phyloP scores from a whole-genome alignment of 2,797 vertebrate genomes.

The Agapornis canus region DNA sequence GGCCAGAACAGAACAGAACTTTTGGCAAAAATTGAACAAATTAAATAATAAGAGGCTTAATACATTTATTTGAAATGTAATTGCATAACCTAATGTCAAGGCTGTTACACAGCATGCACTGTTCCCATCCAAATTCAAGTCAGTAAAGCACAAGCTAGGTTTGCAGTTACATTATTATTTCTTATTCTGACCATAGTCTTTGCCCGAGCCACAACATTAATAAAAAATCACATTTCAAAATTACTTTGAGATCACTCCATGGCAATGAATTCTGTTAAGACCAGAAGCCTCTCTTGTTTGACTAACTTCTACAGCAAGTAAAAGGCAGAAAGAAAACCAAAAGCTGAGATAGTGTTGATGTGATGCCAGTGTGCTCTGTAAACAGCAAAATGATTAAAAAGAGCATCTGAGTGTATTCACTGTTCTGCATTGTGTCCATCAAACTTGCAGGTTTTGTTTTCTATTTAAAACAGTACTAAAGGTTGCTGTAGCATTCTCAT shows the following conservation, averaged over 20 bases:
- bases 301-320: background rate
- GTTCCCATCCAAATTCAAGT: slow-evolving; percentile 24
- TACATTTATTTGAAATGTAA: slow-evolving; percentile 59
- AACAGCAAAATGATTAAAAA: background rate
- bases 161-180: slow-evolving; percentile 39
- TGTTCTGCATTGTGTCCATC: background rate
- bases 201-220: background rate
- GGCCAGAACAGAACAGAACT: slow-evolving; percentile 40
- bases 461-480: background rate
- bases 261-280: background rate
- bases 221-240: slow-evolving; percentile 1
- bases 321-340: background rate
- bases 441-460: background rate
- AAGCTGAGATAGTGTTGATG: fast-evolving
- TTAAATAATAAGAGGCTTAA: slow-evolving; percentile 63
- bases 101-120: background rate
- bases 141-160: background rate
- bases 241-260: background rate
- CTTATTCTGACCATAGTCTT: background rate
- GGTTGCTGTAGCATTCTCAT: background rate
- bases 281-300: background rate
- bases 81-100: slow-evolving; percentile 49
- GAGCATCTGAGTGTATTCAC: background rate
- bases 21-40: slow-evolving; percentile 57
- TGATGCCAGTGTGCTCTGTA: fast-evolving